A percentile compares a stretch with the other conserved stretches of the same genome.
phyloP scores from a whole-genome alignment of 2,797 vertebrate genomes.

The Siniperca scherzeri region DNA sequence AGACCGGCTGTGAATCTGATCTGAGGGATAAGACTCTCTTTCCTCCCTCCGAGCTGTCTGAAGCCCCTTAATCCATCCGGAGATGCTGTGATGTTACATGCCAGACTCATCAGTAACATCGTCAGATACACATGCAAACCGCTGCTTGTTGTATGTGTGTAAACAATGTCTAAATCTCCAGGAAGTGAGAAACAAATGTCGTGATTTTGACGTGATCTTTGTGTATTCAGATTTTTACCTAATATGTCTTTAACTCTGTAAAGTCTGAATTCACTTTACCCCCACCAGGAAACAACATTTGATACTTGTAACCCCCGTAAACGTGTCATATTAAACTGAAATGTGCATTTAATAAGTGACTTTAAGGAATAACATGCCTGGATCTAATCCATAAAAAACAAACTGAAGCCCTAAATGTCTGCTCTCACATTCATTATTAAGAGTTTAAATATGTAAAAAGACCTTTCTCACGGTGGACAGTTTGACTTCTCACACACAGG shows the following conservation, averaged over 20 bases:
- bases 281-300: too few relatives aligned
- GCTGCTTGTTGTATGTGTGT: neutral
- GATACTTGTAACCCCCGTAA: too few relatives aligned
- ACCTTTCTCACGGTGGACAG: too few relatives aligned
- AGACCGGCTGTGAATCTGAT: constrained; percentile 51
- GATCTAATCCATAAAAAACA: too few relatives aligned
- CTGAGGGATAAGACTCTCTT: constrained; percentile 46
- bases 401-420: too few relatives aligned
- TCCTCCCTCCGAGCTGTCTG: constrained; percentile 45
- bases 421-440: too few relatives aligned
- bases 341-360: neutral
- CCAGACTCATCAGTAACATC: neutral
- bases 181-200: neutral
- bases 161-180: neutral
- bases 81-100: constrained; percentile 29
- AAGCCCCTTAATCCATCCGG: constrained; percentile 62
- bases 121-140: neutral
- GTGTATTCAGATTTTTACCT: neutral
- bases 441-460: too few relatives aligned
- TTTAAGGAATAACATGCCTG: too few relatives aligned
- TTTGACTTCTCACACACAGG: too few relatives aligned
- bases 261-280: too few relatives aligned
- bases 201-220: neutral
- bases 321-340: neutral
- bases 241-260: neutral